A percentile compares a stretch with the other conserved stretches of the same genome.
Conservation (phyloP, 2,888 invertebrate species). For the Ptychoptera albimana region DNA sequence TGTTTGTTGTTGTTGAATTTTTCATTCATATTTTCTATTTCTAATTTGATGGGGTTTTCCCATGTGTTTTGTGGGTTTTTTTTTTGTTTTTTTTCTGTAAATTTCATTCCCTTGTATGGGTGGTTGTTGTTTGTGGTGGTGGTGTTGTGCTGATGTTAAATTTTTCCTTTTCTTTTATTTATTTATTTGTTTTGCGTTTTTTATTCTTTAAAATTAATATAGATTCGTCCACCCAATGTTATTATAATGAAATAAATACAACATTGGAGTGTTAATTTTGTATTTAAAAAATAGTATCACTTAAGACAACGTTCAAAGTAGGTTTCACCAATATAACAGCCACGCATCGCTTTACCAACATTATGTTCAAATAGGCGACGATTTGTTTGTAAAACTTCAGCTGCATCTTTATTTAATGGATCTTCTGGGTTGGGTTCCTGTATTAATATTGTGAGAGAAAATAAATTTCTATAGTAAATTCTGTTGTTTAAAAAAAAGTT, state of each 20-base stretch:
- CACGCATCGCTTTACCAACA: slow-evolving; percentile 90
- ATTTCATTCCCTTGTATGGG: too few species aligned
- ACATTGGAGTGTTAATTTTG: slow-evolving; percentile 29
- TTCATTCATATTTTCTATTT: too few species aligned
- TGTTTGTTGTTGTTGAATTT: too few species aligned
- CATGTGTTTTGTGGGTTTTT: too few species aligned
- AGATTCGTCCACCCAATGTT: slow-evolving; percentile 25
- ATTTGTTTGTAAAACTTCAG: slow-evolving; percentile 90
- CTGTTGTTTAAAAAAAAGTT: background rate
- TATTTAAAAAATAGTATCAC: slow-evolving; percentile 41
- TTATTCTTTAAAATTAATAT: slow-evolving; percentile 26
- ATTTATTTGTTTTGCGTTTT: slow-evolving; percentile 9
- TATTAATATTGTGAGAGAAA: slow-evolving; percentile 11
- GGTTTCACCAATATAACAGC: slow-evolving; percentile 84
- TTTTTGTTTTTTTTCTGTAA: too few species aligned
- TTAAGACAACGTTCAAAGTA: slow-evolving; percentile 94
- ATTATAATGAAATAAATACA: slow-evolving; percentile 25
- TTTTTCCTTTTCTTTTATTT: slow-evolving; percentile 3
- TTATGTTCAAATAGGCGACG: slow-evolving; percentile 89
- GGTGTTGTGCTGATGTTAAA: slow-evolving; percentile 5
- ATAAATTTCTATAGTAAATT: slow-evolving; percentile 9
- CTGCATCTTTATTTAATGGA: slow-evolving; percentile 95
- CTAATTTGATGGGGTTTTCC: too few species aligned
- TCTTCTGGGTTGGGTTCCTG: slow-evolving; percentile 98
- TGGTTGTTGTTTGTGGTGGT: background rate